A percentile compares a stretch with the other conserved stretches of the same genome.
These are phyloP conservation scores for Nemurella pictetii DNA, from an alignment of 2,888 invertebrate species.

Conservation along the genomic window DNA sequence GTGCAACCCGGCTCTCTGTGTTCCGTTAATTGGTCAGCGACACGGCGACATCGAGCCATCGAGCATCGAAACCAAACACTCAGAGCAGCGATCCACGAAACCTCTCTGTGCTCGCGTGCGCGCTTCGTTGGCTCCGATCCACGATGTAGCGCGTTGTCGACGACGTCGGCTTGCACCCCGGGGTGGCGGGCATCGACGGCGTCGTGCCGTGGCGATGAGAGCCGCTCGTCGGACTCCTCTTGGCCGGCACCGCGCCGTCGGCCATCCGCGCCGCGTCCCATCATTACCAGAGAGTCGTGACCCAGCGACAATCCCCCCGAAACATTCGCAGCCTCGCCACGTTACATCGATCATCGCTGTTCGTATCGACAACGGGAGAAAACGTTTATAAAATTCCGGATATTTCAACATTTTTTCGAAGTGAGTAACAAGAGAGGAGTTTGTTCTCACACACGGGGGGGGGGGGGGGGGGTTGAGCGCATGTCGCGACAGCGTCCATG, in stretches of 20 bases:
- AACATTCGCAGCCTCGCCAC: too few relatives aligned
- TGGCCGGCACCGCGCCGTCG: not conserved
- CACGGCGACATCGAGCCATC: too few relatives aligned
- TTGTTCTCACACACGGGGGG: too few relatives aligned
- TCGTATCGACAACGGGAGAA: too few relatives aligned
- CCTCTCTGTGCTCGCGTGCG: too few relatives aligned
- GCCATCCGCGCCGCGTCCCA: not conserved
- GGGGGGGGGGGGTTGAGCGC: not conserved
- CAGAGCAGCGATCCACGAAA: too few relatives aligned
- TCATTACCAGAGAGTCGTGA: not conserved
- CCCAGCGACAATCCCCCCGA: too few relatives aligned
- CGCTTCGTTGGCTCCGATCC: too few relatives aligned
- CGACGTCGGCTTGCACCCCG: not conserved
- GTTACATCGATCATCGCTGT: too few relatives aligned
- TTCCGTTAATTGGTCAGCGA: not conserved
- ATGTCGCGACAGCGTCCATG: not conserved
- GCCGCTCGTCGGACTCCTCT: not conserved
- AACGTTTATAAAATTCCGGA: not conserved
- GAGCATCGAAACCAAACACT: too few relatives aligned
- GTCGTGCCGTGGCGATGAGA: not conserved
- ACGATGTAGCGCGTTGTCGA: too few relatives aligned
- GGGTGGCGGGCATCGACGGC: not conserved
- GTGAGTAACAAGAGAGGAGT: not conserved
- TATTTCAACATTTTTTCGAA: not conserved
- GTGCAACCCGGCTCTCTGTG: not conserved